Base-by-base conservation (phyloP, 2,888 invertebrate species). In the Hemistola chrysoprasaria region DNA sequence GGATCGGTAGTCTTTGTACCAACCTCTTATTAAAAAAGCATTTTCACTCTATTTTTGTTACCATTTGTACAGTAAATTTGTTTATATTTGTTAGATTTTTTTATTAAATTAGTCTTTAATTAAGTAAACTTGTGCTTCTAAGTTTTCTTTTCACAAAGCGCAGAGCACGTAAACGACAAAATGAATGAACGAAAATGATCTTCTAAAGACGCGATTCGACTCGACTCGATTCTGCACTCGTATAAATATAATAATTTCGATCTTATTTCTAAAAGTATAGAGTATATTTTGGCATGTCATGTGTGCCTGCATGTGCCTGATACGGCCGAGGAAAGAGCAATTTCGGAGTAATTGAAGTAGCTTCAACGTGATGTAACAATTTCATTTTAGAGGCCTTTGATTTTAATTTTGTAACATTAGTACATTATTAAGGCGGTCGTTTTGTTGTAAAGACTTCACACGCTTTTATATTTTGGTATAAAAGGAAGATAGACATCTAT, bases 151-250 rank as follows among this genome's bases (percentile, higher is more conserved):
- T 21, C 10, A 30, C 29, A 7, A 22, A 32, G 22, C 11, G 37
- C 34, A 30, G 32, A 50, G 41, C 40, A 49, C 42, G 48, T 46
- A 47, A 56, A 53, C 51, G 53, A 48, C 49, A 43, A 53, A 57
- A 58, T 58, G 52, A 53, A 53, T 50, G 52, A 56, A 53, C 50
- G 48, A 51, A 47, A 54, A 52, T 52, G 56, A 56, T 56, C 56
- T 50, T 50, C 43, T 48, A 47, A 46, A 47, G 48, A 36, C 35
- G 40, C 43, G 41, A 34, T 43, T 49, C 29, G 8, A 39, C 34
- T 44, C 22, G 22, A 24, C 34, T 44, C 22, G 22, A 24, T 28
- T 25, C 30, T 39, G 11, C 27, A 39, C 38, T 36, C 22, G 22
- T 38, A 32, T 22, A 24, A 37, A 32, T 34, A 30, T 21, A 11